phyloP scores from a whole-genome alignment of 2,888 invertebrate genomes.

The Trachelus tabidus region DNA sequence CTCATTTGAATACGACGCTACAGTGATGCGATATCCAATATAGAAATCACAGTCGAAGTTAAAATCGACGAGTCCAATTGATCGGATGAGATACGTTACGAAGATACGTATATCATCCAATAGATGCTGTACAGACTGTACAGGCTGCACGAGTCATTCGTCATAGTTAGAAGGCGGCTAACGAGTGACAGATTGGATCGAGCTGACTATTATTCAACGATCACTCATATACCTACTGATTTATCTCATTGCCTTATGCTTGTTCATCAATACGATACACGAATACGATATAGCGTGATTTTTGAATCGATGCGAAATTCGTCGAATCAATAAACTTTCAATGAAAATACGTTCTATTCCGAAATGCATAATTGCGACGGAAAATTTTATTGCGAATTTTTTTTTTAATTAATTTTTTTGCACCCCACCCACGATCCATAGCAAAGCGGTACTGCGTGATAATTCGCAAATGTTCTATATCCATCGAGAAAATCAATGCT shows the following conservation, averaged over 20 bases:
- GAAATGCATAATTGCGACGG: too few relatives aligned
- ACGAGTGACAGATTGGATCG: constrained; percentile 49
- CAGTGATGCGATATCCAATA: constrained; percentile 23
- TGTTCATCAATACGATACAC: not conserved
- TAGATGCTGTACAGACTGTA: constrained; percentile 15
- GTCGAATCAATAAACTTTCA: too few relatives aligned
- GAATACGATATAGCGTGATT: too few relatives aligned
- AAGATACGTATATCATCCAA: constrained; percentile 17
- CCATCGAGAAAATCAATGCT: too few relatives aligned
- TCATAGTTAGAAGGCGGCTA: constrained; percentile 47
- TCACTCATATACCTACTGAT: constrained; percentile 33
- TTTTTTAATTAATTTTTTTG: too few relatives aligned
- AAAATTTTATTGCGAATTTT: too few relatives aligned
- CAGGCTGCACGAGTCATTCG: constrained; percentile 35
- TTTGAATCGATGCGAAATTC: too few relatives aligned
- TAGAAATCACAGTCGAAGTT: constrained; percentile 21
- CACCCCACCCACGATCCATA: too few relatives aligned
- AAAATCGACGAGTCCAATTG: constrained; percentile 2
- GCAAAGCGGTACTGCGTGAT: too few relatives aligned
- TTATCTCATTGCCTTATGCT: constrained; percentile 17
- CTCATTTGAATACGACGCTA: constrained; percentile 27
- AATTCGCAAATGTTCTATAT: too few relatives aligned
- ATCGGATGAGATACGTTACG: constrained; percentile 19
- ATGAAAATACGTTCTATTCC: too few relatives aligned
- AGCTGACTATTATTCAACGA: constrained; percentile 46